Percentiles rank a stretch among this genome's conserved stretches.
phyloP scores from a whole-genome alignment of 1,140 invertebrate species.

The Papilio machaon region DNA sequence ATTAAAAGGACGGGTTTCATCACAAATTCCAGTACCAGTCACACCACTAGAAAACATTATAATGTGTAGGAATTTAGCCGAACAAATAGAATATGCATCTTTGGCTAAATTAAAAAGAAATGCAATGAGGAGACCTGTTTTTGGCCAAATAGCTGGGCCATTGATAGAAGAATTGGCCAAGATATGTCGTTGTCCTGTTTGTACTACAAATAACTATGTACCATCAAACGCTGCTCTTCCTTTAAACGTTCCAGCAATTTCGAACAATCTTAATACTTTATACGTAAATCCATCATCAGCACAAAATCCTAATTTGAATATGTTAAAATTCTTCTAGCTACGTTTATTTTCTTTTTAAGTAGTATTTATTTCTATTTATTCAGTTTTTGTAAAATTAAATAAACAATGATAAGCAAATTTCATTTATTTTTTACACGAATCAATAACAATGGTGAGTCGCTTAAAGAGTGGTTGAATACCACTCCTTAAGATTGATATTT shows the following conservation, averaged over 20 bases:
- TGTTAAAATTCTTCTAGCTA: conserved; percentile 12
- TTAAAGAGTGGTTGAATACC: too few species aligned
- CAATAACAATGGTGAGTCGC: too few species aligned
- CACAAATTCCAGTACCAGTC: conserved; percentile 4
- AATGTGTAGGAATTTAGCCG: conserved; percentile 44
- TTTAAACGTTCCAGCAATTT: conserved; percentile 13
- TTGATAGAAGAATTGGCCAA: conserved; percentile 44
- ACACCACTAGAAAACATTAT: conserved; percentile 41
- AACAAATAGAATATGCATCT: conserved; percentile 41
- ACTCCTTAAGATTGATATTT: too few species aligned
- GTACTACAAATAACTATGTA: conserved; percentile 35
- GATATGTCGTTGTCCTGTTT: conserved; percentile 42
- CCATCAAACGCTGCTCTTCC: conserved; percentile 7
- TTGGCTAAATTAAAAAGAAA: conserved; percentile 43
- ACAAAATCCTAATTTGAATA: conserved; percentile 1
- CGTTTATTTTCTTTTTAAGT: neutral
- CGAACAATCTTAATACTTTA: conserved; percentile 12
- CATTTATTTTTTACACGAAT: neutral
- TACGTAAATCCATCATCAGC: neutral
- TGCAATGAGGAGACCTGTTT: conserved; percentile 39
- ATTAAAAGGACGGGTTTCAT: conserved; percentile 20
- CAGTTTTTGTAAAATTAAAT: conserved; percentile 1
- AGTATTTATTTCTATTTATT: conserved; percentile 16
- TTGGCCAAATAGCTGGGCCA: conserved; percentile 41
- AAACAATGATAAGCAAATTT: neutral